These are phyloP conservation scores for Melanotaenia duboulayi DNA, from an alignment of 2,113 vertebrate species.

Conservation along the genomic window DNA sequence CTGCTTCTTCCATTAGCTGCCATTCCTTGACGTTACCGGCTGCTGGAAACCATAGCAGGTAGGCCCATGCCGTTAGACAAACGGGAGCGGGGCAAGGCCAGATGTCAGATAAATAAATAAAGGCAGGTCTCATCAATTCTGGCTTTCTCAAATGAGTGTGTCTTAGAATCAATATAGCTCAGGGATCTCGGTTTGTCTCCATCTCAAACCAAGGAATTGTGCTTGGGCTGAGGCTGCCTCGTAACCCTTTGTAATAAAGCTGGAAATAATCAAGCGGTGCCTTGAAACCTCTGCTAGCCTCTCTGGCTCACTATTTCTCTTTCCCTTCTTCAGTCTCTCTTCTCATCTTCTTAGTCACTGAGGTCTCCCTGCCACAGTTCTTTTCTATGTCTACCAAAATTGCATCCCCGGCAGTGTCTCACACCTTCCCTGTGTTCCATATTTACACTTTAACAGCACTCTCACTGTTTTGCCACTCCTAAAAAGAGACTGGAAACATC, in stretches of 20 bases:
- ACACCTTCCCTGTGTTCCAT: slow-evolving; percentile 29
- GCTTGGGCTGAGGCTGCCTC: slow-evolving; percentile 2
- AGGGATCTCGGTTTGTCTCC: slow-evolving; percentile 53
- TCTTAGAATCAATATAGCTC: slow-evolving; percentile 66
- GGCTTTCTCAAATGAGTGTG: slow-evolving; percentile 67
- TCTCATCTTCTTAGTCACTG: slow-evolving; percentile 19
- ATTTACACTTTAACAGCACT: slow-evolving; percentile 32
- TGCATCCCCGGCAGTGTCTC: slow-evolving; percentile 11
- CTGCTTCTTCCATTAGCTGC: slow-evolving; percentile 35
- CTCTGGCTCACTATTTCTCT: background rate
- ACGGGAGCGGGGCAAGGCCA: slow-evolving; percentile 40
- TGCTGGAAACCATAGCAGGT: slow-evolving; percentile 30
- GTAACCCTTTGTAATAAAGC: slow-evolving; percentile 2
- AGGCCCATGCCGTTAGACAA: slow-evolving; percentile 36
- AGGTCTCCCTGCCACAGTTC: slow-evolving; percentile 19
- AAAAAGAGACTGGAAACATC: slow-evolving; percentile 47
- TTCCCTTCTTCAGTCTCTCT: slow-evolving; percentile 15
- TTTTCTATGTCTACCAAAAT: slow-evolving; percentile 2
- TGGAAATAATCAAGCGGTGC: slow-evolving; percentile 37
- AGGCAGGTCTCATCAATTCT: slow-evolving; percentile 68
- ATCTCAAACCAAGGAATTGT: slow-evolving; percentile 44
- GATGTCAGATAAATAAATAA: slow-evolving; percentile 63
- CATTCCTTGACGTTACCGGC: slow-evolving; percentile 21
- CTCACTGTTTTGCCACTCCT: background rate
- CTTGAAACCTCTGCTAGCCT: slow-evolving; percentile 2